Percentiles rank a stretch among this genome's conserved stretches.
phyloP scores from a whole-genome alignment of 2,797 vertebrate species.

The Nannoperca obscura region DNA sequence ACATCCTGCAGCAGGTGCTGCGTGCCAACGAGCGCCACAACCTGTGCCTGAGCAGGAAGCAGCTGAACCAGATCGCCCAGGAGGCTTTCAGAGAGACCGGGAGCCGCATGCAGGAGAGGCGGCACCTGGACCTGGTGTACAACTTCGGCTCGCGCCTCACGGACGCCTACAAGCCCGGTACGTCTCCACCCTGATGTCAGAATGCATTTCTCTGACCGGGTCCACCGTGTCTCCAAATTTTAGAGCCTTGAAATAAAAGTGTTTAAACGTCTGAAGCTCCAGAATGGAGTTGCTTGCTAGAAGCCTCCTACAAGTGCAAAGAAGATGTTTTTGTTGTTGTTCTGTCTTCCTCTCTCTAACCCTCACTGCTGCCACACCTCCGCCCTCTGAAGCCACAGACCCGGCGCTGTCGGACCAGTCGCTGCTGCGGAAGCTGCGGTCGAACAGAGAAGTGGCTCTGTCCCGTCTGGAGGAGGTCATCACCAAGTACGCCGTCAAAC shows the following conservation, averaged over 20 bases:
- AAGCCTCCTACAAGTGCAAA: too few relatives aligned
- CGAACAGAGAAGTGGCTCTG: conserved; percentile 86
- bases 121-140: conserved; percentile 92
- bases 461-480: conserved; percentile 88
- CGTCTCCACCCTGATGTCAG: too few relatives aligned
- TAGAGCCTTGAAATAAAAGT: too few relatives aligned
- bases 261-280: too few relatives aligned
- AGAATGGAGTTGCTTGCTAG: too few relatives aligned
- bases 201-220: too few relatives aligned
- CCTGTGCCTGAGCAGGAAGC: conserved; percentile 83
- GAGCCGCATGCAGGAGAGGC: conserved; percentile 88
- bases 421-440: conserved; percentile 84
- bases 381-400: conserved; percentile 80
- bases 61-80: conserved; percentile 87
- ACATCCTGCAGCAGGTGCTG: conserved; percentile 88
- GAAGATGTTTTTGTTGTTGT: not conserved
- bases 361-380: accelerated
- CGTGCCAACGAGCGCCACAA: conserved; percentile 84
- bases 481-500: conserved; percentile 85
- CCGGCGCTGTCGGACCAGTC: conserved; percentile 84
- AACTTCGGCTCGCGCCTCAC: conserved; percentile 95
- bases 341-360: not conserved
- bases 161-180: conserved; percentile 85
- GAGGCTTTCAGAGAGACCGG: conserved; percentile 93
- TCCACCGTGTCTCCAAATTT: too few relatives aligned